phyloP scores from a whole-genome alignment of 2,797 vertebrate species.

The Gymnocypris eckloni region DNA sequence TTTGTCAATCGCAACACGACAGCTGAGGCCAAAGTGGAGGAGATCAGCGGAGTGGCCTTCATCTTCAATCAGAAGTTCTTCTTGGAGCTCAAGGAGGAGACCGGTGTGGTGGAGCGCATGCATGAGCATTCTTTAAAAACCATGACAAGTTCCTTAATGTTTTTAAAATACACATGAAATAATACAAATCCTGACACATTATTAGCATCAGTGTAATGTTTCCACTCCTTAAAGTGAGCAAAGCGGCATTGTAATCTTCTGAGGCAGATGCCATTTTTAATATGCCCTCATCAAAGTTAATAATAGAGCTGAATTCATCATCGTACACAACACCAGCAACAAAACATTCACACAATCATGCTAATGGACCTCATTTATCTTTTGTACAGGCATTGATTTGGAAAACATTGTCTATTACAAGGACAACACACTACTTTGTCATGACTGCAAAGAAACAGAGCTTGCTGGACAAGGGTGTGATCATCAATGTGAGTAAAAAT shows the following conservation, averaged over 20 bases:
- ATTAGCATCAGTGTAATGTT: background rate
- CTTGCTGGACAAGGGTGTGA: conserved; percentile 95
- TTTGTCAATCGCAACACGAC: conserved; percentile 98
- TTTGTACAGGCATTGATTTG: conserved; percentile 88
- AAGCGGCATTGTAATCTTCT: background rate
- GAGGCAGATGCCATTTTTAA: background rate
- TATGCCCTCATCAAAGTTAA: background rate
- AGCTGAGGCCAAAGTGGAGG: conserved; percentile 96
- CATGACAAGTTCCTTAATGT: background rate
- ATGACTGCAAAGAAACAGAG: conserved; percentile 99
- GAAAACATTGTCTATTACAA: conserved; percentile 99
- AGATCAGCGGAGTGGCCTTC: conserved; percentile 98
- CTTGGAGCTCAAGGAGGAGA: conserved; percentile 95
- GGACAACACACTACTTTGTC: conserved; percentile 98
- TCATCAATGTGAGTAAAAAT: conserved; percentile 83
- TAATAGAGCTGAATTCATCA: background rate
- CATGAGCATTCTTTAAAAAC: background rate
- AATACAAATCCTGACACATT: background rate
- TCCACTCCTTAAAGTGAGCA: conserved; percentile 10
- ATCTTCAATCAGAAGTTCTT: conserved; percentile 99
- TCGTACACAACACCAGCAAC: background rate
- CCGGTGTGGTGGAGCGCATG: conserved; percentile 74
- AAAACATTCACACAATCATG: conserved; percentile 2
- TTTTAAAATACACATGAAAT: background rate
- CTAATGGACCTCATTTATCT: background rate